phyloP scores from a whole-genome alignment of 2,797 vertebrate genomes.

The Nothura maculosa region DNA sequence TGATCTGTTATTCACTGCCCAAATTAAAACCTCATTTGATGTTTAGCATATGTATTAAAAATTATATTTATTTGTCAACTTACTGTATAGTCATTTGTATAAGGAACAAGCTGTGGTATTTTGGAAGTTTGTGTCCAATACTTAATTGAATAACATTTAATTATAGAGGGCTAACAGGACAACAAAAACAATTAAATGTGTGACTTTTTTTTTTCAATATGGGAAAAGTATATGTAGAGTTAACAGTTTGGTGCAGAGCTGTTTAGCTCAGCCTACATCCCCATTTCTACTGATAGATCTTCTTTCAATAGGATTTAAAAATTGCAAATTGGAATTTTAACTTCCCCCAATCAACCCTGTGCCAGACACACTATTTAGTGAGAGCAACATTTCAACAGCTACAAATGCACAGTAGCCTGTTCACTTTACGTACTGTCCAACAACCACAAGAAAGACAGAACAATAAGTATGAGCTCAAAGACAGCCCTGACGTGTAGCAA shows the following conservation, averaged over 20 bases:
- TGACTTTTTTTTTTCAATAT: neutral
- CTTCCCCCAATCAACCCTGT: neutral
- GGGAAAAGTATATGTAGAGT: neutral
- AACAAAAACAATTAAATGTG: neutral
- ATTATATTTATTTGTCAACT: neutral
- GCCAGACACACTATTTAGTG: neutral
- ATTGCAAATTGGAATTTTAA: neutral
- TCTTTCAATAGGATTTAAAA: neutral
- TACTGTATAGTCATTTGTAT: neutral
- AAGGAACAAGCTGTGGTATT: neutral
- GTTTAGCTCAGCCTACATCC: neutral
- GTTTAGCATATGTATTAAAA: neutral
- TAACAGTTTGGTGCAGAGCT: neutral
- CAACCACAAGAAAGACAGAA: neutral
- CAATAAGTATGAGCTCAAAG: neutral
- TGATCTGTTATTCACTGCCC: neutral
- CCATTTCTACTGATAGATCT: neutral
- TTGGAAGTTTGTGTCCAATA: neutral
- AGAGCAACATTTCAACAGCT: neutral
- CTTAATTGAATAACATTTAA: neutral
- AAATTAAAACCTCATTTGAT: neutral
- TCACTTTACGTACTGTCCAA: neutral
- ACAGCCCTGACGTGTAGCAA: neutral
- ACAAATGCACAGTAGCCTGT: accelerated
- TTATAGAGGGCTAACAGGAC: neutral